These are phyloP conservation scores for Lepidocyrtinus sp. DNA, from an alignment of 2,888 invertebrate genomes.

Conservation along the genomic window DNA sequence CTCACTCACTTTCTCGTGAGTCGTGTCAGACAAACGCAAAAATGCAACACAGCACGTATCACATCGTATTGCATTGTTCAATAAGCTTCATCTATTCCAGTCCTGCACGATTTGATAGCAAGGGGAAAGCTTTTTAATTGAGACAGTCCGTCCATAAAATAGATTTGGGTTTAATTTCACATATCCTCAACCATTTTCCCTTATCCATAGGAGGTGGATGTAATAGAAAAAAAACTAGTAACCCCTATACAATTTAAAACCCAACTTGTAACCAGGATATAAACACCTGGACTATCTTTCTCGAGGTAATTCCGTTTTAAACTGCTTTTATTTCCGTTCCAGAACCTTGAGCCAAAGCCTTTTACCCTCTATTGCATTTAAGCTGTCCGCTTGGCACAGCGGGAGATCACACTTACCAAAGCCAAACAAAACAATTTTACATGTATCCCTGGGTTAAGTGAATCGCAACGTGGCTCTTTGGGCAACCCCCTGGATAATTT, in stretches of 20 bases:
- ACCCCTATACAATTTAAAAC: background rate
- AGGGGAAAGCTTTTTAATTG: constrained; percentile 40
- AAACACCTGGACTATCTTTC: constrained; percentile 48
- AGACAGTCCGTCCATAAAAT: constrained; percentile 52
- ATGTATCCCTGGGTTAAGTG: constrained; percentile 23
- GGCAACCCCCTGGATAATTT: constrained; percentile 5
- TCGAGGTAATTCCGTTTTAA: constrained; percentile 5
- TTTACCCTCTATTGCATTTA: constrained; percentile 20
- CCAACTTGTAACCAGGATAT: constrained; percentile 15
- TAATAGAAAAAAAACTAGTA: background rate
- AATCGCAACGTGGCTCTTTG: constrained; percentile 49
- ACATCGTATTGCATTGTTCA: background rate
- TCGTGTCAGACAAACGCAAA: background rate
- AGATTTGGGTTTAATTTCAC: constrained; percentile 12
- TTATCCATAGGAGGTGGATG: background rate
- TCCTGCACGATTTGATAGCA: too few relatives aligned
- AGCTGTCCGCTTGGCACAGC: constrained; percentile 59
- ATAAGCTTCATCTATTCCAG: background rate
- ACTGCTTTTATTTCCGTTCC: constrained; percentile 10
- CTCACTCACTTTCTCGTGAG: constrained; percentile 2
- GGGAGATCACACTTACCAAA: constrained; percentile 54
- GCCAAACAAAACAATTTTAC: constrained; percentile 35
- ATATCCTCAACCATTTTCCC: background rate
- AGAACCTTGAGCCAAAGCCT: constrained; percentile 2
- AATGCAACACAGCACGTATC: background rate